Conservation (phyloP, 2,113 vertebrate species). For the Turnix velox region DNA sequence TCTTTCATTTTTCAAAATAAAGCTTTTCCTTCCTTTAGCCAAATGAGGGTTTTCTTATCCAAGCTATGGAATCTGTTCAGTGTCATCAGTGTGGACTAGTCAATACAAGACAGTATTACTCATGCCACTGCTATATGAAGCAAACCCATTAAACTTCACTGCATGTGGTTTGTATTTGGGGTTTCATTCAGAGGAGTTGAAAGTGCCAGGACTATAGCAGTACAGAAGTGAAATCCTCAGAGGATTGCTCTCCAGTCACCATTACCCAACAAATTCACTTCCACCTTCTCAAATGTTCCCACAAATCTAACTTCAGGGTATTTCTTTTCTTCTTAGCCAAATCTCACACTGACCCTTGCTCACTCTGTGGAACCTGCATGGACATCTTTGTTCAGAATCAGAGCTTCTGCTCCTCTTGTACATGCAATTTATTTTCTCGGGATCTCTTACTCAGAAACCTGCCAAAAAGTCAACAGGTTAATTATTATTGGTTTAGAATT, state of each 20-base stretch:
- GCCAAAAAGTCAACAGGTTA: background rate
- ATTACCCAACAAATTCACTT: background rate
- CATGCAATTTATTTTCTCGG: background rate
- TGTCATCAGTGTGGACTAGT: slow-evolving; percentile 17
- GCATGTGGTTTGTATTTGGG: slow-evolving; percentile 38
- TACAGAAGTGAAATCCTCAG: background rate
- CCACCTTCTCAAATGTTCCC: background rate
- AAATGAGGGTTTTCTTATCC: slow-evolving; percentile 11
- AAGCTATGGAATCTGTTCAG: background rate
- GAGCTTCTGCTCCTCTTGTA: background rate
- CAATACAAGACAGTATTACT: slow-evolving; percentile 14
- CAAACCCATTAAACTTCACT: slow-evolving; percentile 16
- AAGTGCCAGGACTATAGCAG: background rate
- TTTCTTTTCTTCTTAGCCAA: background rate
- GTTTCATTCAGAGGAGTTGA: slow-evolving; percentile 24
- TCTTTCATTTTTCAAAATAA: slow-evolving; percentile 14
- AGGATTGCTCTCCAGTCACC: background rate
- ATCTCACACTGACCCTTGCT: background rate
- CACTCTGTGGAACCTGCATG: fast-evolving
- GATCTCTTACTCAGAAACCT: background rate
- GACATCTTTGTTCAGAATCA: background rate
- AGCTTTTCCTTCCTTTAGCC: slow-evolving; percentile 10
- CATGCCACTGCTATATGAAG: slow-evolving; percentile 10
- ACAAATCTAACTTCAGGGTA: background rate
- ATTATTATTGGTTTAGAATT: background rate